Evolutionary conservation across 2,797 vertebrate species (phyloP).

Genomic region (Odontamblyopus lacepedii): DNA sequence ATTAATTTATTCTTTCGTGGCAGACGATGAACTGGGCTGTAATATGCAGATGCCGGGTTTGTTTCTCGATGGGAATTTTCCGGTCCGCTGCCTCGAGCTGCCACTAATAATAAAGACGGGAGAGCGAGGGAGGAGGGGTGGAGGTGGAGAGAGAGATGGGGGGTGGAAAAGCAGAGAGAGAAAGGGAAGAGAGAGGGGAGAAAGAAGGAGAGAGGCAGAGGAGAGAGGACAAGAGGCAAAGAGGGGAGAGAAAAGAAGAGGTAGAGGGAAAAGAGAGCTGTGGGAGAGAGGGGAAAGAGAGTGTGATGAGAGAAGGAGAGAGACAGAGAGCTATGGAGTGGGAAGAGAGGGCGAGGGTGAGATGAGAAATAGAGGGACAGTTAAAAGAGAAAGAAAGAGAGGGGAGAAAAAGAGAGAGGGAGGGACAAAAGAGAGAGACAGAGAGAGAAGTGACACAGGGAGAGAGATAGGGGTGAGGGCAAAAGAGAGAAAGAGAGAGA

Average conservation of each 20-base stretch:
- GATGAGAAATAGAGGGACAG: too few species aligned
- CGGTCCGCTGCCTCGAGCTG: slow-evolving; percentile 74
- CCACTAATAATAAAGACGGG: slow-evolving; percentile 55
- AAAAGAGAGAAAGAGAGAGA: slow-evolving; percentile 1
- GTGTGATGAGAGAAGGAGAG: too few species aligned
- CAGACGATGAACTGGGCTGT: slow-evolving; percentile 73
- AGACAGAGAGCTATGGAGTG: not conserved
- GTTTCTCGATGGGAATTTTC: slow-evolving; percentile 81
- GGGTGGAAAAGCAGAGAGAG: not conserved
- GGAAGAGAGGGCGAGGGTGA: too few species aligned
- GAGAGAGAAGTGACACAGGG: not conserved
- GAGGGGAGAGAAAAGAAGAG: not conserved
- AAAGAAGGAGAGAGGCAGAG: not conserved
- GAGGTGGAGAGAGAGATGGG: not conserved
- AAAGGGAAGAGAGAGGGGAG: not conserved
- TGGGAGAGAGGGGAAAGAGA: too few species aligned
- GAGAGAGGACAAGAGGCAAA: not conserved
- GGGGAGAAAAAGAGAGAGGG: slow-evolving; percentile 18
- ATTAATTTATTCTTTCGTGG: slow-evolving; percentile 80
- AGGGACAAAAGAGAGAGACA: not conserved
- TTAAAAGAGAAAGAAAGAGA: not conserved
- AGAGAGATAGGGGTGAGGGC: slow-evolving; percentile 30
- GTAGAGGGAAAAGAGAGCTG: too few species aligned
- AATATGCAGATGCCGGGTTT: slow-evolving; percentile 81
- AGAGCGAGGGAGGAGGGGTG: not conserved